These are phyloP conservation scores for Abrostola tripartita DNA, from an alignment of 2,888 invertebrate genomes.

Conservation along the genomic window DNA sequence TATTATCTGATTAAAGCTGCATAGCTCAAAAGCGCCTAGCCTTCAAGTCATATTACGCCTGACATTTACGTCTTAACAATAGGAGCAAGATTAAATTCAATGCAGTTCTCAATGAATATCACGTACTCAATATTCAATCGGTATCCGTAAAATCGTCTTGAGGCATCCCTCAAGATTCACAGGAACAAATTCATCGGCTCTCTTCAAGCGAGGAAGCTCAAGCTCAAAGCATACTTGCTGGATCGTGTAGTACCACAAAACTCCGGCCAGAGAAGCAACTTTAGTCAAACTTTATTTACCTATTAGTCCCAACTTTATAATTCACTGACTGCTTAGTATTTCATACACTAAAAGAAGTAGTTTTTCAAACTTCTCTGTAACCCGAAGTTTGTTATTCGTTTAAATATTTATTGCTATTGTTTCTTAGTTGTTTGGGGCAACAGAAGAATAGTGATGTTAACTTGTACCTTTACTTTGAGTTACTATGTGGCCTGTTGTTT, in stretches of 20 bases:
- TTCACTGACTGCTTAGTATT: constrained; percentile 33
- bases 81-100: too few species aligned
- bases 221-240: constrained; percentile 19
- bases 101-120: neutral
- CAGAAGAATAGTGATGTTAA: too few species aligned
- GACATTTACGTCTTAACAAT: too few species aligned
- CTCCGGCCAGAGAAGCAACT: neutral
- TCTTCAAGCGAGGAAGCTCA: neutral
- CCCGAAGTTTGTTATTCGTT: constrained; percentile 27
- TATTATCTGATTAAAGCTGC: too few species aligned
- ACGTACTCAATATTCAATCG: neutral
- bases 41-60: too few species aligned
- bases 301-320: constrained; percentile 28
- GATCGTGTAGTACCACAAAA: constrained; percentile 10
- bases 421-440: neutral
- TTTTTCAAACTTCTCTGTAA: constrained; percentile 17
- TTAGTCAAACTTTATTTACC: constrained; percentile 21
- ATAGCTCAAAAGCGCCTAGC: too few species aligned
- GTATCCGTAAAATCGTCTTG: neutral
- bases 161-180: constrained; percentile 1
- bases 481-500: too few species aligned
- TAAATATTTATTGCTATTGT: constrained; percentile 22
- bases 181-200: constrained; percentile 3
- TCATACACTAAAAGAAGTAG: constrained; percentile 28
- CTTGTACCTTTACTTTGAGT: too few species aligned